Evolutionary conservation across 2,113 vertebrate species (phyloP).

Genomic region (Neotoma lepida): DNA sequence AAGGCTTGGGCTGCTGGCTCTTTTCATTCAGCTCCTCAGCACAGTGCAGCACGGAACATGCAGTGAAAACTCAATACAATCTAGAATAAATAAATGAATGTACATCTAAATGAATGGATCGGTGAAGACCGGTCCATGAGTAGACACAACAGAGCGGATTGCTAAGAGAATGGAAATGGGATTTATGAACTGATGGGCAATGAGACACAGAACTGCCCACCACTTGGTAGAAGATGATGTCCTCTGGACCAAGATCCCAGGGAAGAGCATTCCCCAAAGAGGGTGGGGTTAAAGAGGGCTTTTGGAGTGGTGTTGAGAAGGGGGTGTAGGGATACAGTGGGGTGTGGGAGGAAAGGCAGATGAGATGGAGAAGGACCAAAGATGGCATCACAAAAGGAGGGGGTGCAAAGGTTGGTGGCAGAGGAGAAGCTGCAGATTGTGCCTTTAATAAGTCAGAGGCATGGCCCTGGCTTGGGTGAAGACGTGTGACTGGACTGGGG

Average conservation of each 20-base stretch:
- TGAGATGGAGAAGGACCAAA: background rate
- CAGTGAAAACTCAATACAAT: accelerated
- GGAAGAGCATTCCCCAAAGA: background rate
- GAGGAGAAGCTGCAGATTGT: background rate
- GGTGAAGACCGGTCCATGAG: background rate
- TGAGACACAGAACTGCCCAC: accelerated
- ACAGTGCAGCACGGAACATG: accelerated
- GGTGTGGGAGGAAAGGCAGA: background rate
- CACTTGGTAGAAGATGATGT: accelerated
- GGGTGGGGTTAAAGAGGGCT: background rate
- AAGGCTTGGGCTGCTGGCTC: background rate
- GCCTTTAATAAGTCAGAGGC: background rate
- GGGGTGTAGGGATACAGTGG: accelerated
- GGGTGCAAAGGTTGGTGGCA: background rate
- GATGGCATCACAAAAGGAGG: too few relatives aligned
- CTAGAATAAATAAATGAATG: background rate
- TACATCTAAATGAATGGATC: background rate
- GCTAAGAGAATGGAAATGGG: background rate
- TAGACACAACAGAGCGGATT: accelerated
- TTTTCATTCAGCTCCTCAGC: too few relatives aligned
- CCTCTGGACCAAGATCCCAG: background rate
- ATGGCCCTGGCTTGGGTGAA: background rate
- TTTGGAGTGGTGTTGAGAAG: background rate
- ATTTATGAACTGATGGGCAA: too few relatives aligned
- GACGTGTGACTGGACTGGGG: background rate